These are phyloP conservation scores for Oligia strigilis DNA, from an alignment of 2,888 invertebrate genomes.

Conservation along the genomic window DNA sequence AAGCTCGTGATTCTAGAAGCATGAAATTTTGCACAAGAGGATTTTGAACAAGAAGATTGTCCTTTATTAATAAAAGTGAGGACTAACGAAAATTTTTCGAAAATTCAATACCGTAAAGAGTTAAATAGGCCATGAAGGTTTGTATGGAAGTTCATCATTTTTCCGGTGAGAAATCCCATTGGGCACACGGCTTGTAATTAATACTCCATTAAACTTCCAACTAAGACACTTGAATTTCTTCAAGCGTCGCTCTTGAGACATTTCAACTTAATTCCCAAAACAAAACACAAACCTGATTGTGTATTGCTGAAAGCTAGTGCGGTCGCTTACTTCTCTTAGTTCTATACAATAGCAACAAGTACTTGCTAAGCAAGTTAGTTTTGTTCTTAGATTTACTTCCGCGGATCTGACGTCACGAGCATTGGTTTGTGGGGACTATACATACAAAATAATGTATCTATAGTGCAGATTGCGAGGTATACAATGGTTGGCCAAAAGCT, in stretches of 20 bases:
- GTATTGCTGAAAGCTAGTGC: neutral
- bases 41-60: neutral
- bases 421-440: neutral
- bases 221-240: neutral
- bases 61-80: neutral
- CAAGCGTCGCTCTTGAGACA: neutral
- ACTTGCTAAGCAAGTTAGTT: conserved; percentile 18
- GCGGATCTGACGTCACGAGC: neutral
- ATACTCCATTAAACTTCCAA: neutral
- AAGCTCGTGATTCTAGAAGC: neutral
- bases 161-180: neutral
- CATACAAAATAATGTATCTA: neutral
- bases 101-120: neutral
- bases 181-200: neutral
- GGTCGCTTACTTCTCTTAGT: conserved; percentile 1
- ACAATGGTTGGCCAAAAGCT: neutral
- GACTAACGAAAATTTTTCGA: neutral
- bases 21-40: neutral
- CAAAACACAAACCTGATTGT: conserved; percentile 14
- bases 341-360: conserved; percentile 18
- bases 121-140: neutral
- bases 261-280: conserved; percentile 1
- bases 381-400: conserved; percentile 18
- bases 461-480: too few relatives aligned
- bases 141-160: neutral